These are phyloP conservation scores for Vesta saturnalis DNA, from an alignment of 2,888 invertebrate genomes.

Conservation along the genomic window DNA sequence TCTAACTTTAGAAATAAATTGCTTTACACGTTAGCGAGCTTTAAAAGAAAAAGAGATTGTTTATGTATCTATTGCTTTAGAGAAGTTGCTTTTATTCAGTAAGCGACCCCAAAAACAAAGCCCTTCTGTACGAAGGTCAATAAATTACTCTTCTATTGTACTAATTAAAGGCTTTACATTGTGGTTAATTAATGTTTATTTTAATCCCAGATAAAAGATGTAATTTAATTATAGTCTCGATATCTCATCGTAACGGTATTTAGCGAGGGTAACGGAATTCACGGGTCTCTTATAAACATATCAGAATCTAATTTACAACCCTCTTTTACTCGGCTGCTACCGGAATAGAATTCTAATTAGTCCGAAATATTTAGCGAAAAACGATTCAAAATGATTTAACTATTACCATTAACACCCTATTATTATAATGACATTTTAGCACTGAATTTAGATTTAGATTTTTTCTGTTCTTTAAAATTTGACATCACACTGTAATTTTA, in stretches of 20 bases:
- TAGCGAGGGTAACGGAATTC: conserved; percentile 33
- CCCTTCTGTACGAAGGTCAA: conserved; percentile 24
- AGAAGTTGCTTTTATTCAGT: conserved; percentile 20
- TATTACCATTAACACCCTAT: conserved; percentile 26
- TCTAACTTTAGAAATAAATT: background rate
- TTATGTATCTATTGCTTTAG: background rate
- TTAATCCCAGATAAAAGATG: conserved; percentile 38
- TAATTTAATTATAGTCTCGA: conserved; percentile 36
- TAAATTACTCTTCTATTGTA: conserved; percentile 28
- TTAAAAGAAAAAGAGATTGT: background rate
- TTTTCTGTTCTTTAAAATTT: conserved; percentile 22
- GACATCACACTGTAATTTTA: conserved; percentile 46
- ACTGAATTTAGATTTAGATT: background rate
- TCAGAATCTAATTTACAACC: conserved; percentile 36
- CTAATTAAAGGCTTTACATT: conserved; percentile 35
- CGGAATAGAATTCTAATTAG: conserved; percentile 36
- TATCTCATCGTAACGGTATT: conserved; percentile 34
- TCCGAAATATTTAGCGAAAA: conserved; percentile 24
- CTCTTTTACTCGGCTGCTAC: conserved; percentile 27
- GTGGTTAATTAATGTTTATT: conserved; percentile 37
- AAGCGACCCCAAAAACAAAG: conserved; percentile 20
- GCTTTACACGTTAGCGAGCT: background rate
- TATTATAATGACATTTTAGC: conserved; percentile 19
- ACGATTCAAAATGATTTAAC: conserved; percentile 27
- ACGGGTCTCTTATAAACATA: conserved; percentile 40